phyloP scores from a whole-genome alignment of 2,888 invertebrate genomes.

The Andrena chrysosceles region DNA sequence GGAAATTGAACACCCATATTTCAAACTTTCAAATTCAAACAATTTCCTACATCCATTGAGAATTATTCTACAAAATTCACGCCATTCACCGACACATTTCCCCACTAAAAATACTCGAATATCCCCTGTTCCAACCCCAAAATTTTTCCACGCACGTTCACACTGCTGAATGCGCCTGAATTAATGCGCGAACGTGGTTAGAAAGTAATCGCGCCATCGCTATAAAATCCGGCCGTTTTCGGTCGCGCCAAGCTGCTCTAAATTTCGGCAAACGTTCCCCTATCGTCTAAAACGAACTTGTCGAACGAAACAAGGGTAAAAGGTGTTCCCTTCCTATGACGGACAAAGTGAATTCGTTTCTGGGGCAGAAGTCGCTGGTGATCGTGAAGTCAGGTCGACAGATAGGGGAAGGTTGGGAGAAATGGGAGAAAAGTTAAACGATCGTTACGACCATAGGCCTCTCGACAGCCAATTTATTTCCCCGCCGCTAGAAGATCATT shows the following conservation, averaged over 20 bases:
- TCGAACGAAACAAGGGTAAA: background rate
- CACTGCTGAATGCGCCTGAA: conserved; percentile 28
- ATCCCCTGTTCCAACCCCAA: background rate
- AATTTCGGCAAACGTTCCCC: conserved; percentile 27
- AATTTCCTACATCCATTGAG: too few species aligned
- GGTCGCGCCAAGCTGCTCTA: background rate
- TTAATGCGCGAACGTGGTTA: conserved; percentile 52
- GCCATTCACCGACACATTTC: background rate
- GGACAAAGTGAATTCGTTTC: background rate
- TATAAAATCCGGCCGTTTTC: conserved; percentile 19
- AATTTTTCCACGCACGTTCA: conserved; percentile 38
- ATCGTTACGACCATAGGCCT: conserved; percentile 60
- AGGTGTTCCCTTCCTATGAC: background rate
- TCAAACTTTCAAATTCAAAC: too few species aligned
- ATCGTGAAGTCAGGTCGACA: conserved; percentile 1
- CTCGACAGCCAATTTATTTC: conserved; percentile 66
- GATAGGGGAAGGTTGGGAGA: conserved; percentile 35
- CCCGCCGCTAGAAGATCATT: conserved; percentile 61
- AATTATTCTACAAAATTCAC: background rate
- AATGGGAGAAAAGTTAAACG: conserved; percentile 64
- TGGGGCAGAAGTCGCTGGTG: background rate
- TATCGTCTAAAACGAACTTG: background rate
- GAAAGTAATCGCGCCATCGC: conserved; percentile 29
- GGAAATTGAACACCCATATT: too few species aligned
- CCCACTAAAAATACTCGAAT: background rate